Base-by-base conservation (phyloP, 1,140 invertebrate genomes). In the Calephelis virginiensis region DNA sequence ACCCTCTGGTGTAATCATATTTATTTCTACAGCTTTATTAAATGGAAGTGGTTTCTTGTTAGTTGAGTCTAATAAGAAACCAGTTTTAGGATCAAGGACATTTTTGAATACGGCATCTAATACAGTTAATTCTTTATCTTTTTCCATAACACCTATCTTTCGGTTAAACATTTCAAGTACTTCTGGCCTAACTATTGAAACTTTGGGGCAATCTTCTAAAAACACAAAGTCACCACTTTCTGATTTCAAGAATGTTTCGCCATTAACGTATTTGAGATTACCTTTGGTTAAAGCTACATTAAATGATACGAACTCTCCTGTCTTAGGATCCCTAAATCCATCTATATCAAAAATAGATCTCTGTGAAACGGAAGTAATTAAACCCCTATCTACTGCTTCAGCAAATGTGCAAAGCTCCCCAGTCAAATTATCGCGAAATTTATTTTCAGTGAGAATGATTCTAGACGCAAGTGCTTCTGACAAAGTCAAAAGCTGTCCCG, bases 261-360 rank as follows among this genome's bases (percentile, higher is more conserved):
- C 93, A 56, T 95, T 93, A 74, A 94, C 95, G 66, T 95, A 94
- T 79, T 95, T 93, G 71, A 95, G 94, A 63, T 98, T 93, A 72
- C 96, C 96, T 77, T 95, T 95, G 61, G 94, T 93, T 61, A 98
- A 83, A 59, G 98, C 98, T 68, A 94, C 93, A 86, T 98, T 97
- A 71, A 99, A 95, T 78, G 95, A 97, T 50, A 99, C 92, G 80
- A 95, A 96, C 82, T 97, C 96, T 28, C 94, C 95, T 59, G 95
- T 96, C 70, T 94, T 93, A 0, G 96, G 94, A 86, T 98, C 96
- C 80, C 95, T 96, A 81, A 99, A 97, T 66, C 96, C 97, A 74
- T 97, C 96, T 66, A 98, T 97, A 82, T 98, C 96, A 83, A 98
- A 98, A 67, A 98, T 95, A 6, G 96, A 97, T 86, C 96, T 96